phyloP scores from a whole-genome alignment of 2,888 invertebrate genomes.

The Aporophyla nigra region DNA sequence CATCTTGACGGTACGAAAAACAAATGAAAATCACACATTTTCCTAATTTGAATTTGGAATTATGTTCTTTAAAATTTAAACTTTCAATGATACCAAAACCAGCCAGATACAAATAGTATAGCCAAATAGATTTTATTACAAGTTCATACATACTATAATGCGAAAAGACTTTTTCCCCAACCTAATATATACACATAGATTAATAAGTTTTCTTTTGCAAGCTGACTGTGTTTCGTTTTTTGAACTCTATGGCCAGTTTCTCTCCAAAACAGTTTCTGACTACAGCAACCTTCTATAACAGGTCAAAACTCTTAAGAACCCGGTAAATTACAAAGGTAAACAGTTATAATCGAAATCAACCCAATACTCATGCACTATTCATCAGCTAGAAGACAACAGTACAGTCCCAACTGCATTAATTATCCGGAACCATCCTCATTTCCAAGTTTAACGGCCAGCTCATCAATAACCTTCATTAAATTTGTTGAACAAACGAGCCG shows the following conservation, averaged over 20 bases:
- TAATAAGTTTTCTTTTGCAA: background rate
- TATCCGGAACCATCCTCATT: conserved; percentile 58
- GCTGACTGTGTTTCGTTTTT: background rate
- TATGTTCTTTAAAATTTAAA: no score
- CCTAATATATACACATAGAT: background rate
- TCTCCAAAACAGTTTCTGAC: background rate
- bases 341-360: background rate
- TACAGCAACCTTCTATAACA: no score
- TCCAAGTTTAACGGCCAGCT: conserved; percentile 70
- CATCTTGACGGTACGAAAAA: no score
- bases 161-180: no score
- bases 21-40: no score
- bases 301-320: background rate
- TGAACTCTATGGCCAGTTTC: background rate
- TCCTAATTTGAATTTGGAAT: no score
- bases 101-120: no score
- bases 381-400: conserved; percentile 51
- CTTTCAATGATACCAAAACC: no score
- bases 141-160: no score
- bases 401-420: conserved; percentile 57
- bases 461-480: conserved; percentile 76
- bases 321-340: background rate
- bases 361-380: conserved; percentile 53
- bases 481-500: conserved; percentile 71
- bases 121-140: no score